Conservation (phyloP, 1,140 invertebrate genomes). For the Dendroctonus ponderosae region DNA sequence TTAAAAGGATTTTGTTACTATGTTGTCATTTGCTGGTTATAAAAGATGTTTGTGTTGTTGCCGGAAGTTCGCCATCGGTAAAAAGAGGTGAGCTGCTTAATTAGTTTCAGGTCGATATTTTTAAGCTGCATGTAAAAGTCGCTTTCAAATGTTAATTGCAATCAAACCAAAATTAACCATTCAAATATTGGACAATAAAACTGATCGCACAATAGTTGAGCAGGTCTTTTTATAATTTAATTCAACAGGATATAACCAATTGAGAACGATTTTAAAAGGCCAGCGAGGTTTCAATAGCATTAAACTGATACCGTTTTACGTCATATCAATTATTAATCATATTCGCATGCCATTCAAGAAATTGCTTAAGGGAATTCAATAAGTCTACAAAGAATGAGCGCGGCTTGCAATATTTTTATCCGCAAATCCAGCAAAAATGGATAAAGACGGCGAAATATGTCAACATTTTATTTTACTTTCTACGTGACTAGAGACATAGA, state of each 20-base stretch:
- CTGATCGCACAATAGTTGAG: neutral
- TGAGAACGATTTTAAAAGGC: neutral
- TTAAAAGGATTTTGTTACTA: slow-evolving; percentile 23
- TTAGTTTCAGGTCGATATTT: neutral
- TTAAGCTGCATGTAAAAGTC: neutral
- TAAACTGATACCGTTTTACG: neutral
- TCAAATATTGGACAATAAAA: neutral
- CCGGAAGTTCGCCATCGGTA: slow-evolving; percentile 6
- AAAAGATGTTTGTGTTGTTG: slow-evolving; percentile 8
- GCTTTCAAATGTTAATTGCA: neutral
- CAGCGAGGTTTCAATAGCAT: neutral
- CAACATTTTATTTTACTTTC: too few species aligned
- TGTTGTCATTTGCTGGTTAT: slow-evolving; percentile 16
- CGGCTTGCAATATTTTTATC: neutral
- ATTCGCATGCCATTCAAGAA: neutral
- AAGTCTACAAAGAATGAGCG: neutral
- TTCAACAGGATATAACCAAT: neutral
- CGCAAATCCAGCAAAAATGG: neutral
- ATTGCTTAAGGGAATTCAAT: neutral
- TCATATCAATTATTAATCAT: neutral
- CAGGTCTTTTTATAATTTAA: neutral
- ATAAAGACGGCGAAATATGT: neutral
- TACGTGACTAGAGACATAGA: too few species aligned
- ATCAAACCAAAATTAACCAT: neutral
- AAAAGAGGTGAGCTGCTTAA: slow-evolving; percentile 11